Evolutionary conservation across 1,140 invertebrate genomes (phyloP), one percentile per base, ranked within the genome.

Genomic region (Nephila pilipes): DNA sequence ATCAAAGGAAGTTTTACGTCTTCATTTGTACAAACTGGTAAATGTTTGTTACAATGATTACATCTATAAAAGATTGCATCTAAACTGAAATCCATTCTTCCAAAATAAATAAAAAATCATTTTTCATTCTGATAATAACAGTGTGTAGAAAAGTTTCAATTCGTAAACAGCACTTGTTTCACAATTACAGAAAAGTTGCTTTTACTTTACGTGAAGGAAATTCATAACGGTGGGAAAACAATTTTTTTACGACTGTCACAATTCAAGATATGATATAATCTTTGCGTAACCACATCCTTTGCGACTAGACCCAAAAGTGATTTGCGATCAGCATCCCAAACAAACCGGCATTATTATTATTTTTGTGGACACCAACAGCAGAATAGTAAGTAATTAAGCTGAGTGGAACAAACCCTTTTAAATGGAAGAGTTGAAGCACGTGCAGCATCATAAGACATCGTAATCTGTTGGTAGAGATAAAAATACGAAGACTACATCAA

Each of bases 391-490:
- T 69, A 87, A 87, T 87, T 87, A 87, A 87, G 16, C 65, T 46
- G 60, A 87, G 55, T 87, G 57, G 14, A 65, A 54, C 46, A 75
- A 54, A 32, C 32, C 55, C 55, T 58, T 80, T 60, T 20, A 85
- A 91, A 91, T 54, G 36, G 36, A 91, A 91, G 80, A 65, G 32
- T 91, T 65, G 65, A 91, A 81, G 22, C 38, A 57, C 55, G 79
- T 46, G 36, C 10, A 25, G 60, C 22, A 85, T 85, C 57, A 29
- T 85, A 80, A 91, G 55, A 55, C 81, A 22, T 85, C 36, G 80
- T 80, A 85, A 91, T 91, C 90, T 91, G 75, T 90, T 91, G 46
- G 60, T 65, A 57, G 81, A 83, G 58, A 81, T 54, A 29, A 54
- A 38, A 46, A 54, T 32, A 29, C 25, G 22, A 18, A 63, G 60